Conservation (phyloP, 2,888 invertebrate species). For the Idaea dimidiata region DNA sequence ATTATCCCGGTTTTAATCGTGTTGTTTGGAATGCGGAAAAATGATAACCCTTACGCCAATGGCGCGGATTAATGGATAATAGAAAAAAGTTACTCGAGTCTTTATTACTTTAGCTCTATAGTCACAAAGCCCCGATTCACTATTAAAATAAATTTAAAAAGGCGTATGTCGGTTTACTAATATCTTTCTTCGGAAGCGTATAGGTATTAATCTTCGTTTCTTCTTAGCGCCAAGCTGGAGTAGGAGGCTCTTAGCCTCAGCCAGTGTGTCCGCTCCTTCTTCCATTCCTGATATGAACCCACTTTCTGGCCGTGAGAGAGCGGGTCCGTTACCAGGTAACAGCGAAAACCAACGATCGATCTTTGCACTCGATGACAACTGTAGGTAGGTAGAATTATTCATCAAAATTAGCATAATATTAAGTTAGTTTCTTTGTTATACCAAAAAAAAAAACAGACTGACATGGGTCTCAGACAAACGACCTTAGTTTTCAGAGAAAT, state of each 20-base stretch:
- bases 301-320: conserved; percentile 87
- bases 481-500: neutral
- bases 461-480: neutral
- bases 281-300: conserved; percentile 87
- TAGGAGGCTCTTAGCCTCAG: conserved; percentile 85
- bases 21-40: no score
- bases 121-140: neutral
- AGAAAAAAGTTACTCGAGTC: neutral
- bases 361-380: conserved; percentile 89
- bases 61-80: no score
- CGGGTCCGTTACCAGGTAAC: conserved; percentile 76
- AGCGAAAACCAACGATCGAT: conserved; percentile 91
- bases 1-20: no score
- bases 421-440: neutral
- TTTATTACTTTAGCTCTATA: neutral
- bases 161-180: conserved; percentile 77
- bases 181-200: conserved; percentile 87
- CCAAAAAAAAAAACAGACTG: neutral
- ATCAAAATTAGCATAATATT: neutral
- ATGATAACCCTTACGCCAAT: no score
- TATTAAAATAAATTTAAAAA: conserved; percentile 30
- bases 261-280: conserved; percentile 78
- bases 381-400: conserved; percentile 32
- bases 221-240: conserved; percentile 86
- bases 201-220: conserved; percentile 84